Evolutionary conservation across 2,113 vertebrate genomes (phyloP).

Genomic region (Sceloporus tristichus): DNA sequence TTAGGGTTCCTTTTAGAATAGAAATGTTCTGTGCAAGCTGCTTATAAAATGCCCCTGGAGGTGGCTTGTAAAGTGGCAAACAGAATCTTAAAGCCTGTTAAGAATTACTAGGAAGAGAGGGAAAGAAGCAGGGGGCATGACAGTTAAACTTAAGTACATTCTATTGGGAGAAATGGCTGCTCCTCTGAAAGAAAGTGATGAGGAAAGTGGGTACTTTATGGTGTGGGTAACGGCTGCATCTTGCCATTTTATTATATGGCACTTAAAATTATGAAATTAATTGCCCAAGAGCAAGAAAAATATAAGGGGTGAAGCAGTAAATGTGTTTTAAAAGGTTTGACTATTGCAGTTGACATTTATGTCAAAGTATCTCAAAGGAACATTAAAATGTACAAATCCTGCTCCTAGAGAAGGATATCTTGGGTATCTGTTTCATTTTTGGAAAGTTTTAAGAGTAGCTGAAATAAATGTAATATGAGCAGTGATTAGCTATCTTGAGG

Average conservation of each 20-base stretch:
- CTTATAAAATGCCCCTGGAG: slow-evolving; percentile 26
- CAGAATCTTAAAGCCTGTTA: slow-evolving; percentile 45
- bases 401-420: neutral
- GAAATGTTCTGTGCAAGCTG: neutral
- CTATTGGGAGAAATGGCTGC: slow-evolving; percentile 62
- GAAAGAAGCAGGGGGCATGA: slow-evolving; percentile 39
- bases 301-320: slow-evolving; percentile 61
- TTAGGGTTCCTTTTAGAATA: neutral
- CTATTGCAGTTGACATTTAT: slow-evolving; percentile 62
- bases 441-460: neutral
- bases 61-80: slow-evolving; percentile 53
- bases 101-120: slow-evolving; percentile 52
- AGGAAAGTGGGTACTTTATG: slow-evolving; percentile 55
- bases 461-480: slow-evolving; percentile 25
- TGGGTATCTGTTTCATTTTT: slow-evolving; percentile 22
- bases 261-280: slow-evolving; percentile 69
- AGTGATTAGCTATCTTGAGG: slow-evolving; percentile 24
- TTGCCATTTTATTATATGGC: slow-evolving; percentile 65
- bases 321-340: slow-evolving; percentile 63
- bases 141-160: slow-evolving; percentile 61
- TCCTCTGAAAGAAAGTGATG: slow-evolving; percentile 53
- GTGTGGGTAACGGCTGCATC: slow-evolving; percentile 22
- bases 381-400: slow-evolving; percentile 41
- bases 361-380: slow-evolving; percentile 39
- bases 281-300: slow-evolving; percentile 60